phyloP scores from a whole-genome alignment of 2,113 vertebrate species.

The Dipodomys spectabilis region DNA sequence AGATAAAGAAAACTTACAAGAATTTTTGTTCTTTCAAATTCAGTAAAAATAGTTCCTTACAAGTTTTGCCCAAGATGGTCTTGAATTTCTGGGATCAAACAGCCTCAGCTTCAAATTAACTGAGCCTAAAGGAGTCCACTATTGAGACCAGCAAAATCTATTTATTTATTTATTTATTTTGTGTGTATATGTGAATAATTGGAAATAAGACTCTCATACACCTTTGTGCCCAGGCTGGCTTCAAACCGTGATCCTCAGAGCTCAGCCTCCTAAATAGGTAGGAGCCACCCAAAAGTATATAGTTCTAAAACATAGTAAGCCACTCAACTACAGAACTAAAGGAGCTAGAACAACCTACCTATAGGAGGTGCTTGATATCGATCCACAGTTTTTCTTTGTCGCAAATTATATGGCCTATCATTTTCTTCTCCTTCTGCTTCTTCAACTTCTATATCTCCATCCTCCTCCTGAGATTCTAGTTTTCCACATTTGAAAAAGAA shows the following conservation, averaged over 20 bases:
- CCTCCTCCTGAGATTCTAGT: slow-evolving; percentile 96
- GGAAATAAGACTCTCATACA: no score
- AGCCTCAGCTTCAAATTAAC: neutral
- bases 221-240: no score
- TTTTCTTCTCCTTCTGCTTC: slow-evolving; percentile 97
- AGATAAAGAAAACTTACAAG: neutral
- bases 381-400: slow-evolving; percentile 98
- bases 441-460: slow-evolving; percentile 97
- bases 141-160: neutral
- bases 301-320: neutral
- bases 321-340: slow-evolving; percentile 37
- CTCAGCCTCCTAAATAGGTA: no score
- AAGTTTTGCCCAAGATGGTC: neutral
- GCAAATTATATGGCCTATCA: slow-evolving; percentile 96
- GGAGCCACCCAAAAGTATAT: no score
- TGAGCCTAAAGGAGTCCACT: neutral
- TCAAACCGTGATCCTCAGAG: no score
- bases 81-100: neutral
- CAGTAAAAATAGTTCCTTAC: neutral
- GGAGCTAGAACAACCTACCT: slow-evolving; percentile 85
- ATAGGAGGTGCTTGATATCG: slow-evolving; percentile 98
- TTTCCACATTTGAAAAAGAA: slow-evolving; percentile 18
- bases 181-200: no score
- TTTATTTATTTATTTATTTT: neutral
- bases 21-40: slow-evolving; percentile 39